These are phyloP conservation scores for Coelinius sp. DNA, from an alignment of 2,888 invertebrate species.

Conservation along the genomic window DNA sequence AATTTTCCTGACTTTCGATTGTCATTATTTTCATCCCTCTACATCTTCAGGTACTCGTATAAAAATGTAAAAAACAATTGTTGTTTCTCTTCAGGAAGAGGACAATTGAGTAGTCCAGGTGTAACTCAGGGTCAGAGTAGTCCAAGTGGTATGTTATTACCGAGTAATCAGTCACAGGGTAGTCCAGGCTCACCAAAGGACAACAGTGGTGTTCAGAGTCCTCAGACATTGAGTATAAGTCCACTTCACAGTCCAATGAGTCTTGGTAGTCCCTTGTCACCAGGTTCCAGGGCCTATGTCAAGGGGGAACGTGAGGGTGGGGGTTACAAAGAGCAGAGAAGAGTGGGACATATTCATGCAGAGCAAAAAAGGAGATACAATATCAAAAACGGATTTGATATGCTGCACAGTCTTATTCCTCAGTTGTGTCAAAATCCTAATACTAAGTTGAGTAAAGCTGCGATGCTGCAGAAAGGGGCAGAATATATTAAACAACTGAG, in stretches of 20 bases:
- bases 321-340: conserved; percentile 77
- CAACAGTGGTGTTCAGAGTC: conserved; percentile 60
- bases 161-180: conserved; percentile 56
- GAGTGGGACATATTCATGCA: conserved; percentile 93
- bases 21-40: too few relatives aligned
- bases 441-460: conserved; percentile 95
- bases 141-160: conserved; percentile 7
- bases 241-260: conserved; percentile 71
- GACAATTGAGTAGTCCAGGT: not conserved
- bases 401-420: conserved; percentile 92
- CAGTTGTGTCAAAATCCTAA: conserved; percentile 91
- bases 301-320: conserved; percentile 73
- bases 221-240: conserved; percentile 69
- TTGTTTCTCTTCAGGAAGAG: not conserved
- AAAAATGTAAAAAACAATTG: not conserved
- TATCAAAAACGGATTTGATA: conserved; percentile 97
- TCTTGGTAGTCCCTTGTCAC: conserved; percentile 77
- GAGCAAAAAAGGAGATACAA: conserved; percentile 96
- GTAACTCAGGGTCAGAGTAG: not conserved
- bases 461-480: conserved; percentile 96
- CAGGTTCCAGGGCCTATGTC: conserved; percentile 70
- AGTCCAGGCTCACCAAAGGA: conserved; percentile 67
- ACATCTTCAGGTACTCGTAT: too few relatives aligned
- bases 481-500: conserved; percentile 94
- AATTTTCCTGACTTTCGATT: too few relatives aligned